A percentile compares a stretch with the other conserved stretches of the same genome.
phyloP scores from a whole-genome alignment of 2,797 vertebrate genomes.

The Falco berigora region DNA sequence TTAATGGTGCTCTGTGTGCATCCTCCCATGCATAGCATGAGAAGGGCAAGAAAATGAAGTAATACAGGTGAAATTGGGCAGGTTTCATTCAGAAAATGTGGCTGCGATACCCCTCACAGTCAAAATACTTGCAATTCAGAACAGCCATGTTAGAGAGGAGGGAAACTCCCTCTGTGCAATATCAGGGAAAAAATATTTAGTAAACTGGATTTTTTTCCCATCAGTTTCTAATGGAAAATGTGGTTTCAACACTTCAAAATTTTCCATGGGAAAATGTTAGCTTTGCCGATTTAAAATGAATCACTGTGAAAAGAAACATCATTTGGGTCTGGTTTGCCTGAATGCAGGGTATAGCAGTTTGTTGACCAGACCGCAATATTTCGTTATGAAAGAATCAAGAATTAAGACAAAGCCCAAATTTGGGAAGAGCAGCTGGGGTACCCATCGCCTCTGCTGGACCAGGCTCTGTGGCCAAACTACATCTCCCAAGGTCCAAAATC shows the following conservation, averaged over 20 bases:
- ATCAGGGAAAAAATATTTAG: not conserved
- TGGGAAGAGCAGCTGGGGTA: not conserved
- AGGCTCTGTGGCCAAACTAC: not conserved
- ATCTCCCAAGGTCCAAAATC: not conserved
- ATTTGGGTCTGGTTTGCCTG: not conserved
- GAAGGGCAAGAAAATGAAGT: not conserved
- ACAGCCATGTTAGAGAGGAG: not conserved
- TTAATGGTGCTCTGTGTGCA: not conserved
- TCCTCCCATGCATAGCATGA: accelerated
- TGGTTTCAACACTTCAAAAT: not conserved
- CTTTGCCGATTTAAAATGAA: not conserved
- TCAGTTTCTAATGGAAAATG: not conserved
- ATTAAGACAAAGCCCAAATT: not conserved
- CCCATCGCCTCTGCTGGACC: not conserved
- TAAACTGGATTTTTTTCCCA: not conserved
- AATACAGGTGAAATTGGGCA: not conserved
- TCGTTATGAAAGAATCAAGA: not conserved
- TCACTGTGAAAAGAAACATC: not conserved
- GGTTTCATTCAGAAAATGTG: not conserved
- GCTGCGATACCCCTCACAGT: not conserved
- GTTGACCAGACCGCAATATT: not conserved
- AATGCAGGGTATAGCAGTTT: not conserved
- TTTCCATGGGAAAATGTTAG: slow-evolving; percentile 3
- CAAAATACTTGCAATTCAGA: not conserved
- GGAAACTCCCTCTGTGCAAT: not conserved